Base-by-base conservation (phyloP, 2,113 vertebrate genomes). In the Saguinus imperator region DNA sequence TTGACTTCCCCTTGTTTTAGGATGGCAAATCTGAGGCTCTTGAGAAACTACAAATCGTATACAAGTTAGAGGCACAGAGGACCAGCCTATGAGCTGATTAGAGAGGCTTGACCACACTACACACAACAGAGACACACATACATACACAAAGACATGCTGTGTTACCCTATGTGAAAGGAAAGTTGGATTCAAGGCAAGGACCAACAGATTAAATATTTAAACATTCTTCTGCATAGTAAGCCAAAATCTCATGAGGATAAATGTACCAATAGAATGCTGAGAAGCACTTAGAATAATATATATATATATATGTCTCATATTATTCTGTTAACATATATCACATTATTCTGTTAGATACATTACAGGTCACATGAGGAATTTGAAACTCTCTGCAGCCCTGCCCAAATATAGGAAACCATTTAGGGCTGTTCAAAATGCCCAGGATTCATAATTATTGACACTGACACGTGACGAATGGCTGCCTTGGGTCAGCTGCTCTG, bases 151-250 rank as follows among this genome's bases (percentile, higher is more conserved):
- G 64, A 20, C 23, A 35, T 7, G 17, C 57, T 50, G n/a, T 45
- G 20, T 73, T 66, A 92, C 37, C 50, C 37, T 58, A 25, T 61
- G n/a, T 23, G 66, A 61, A 92, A 85, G 50, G 11, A 75, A 81
- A 82, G 45, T 64, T 97, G 94, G 40, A 72, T 84, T 87, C 37
- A 87, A 50, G 80, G 35, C 66, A 97, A 94, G 57, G 52, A 90
- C 32, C 72, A 57, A 80, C 80, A 40, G 35, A 45, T 91, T 92
- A 88, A 82, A 91, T 95, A 91, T 55, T 70, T 89, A 94, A 87
- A 85, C 77, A 92, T 94, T 93, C 50, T 89, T 96, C 95, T 80
- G 32, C 55, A 80, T 1, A 95, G 68, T 45, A 95, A 89, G 20
- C 23, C 64, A 92, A 93, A 84, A 76, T 95, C 64, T 95, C 91